A percentile compares a stretch with the other conserved stretches of the same genome.
phyloP scores from a whole-genome alignment of 2,888 invertebrate genomes.

The Thysanoteuthis rhombus region DNA sequence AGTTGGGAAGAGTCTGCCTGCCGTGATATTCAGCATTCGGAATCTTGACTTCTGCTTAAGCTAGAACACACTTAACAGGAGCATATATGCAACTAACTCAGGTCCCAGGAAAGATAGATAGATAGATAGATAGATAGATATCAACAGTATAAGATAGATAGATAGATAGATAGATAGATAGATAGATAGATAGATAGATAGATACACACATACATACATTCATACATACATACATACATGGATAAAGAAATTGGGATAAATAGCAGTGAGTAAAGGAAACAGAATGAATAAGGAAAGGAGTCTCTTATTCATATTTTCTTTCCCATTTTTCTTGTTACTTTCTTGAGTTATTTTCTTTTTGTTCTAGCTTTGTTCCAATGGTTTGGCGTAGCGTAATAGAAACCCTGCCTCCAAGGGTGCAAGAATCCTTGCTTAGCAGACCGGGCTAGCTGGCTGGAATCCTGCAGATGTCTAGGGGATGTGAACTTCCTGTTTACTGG shows the following conservation, averaged over 20 bases:
- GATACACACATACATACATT: not conserved
- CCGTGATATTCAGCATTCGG: too few species aligned
- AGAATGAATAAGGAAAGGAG: not conserved
- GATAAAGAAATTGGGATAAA: not conserved
- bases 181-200: too few species aligned
- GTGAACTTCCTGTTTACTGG: not conserved
- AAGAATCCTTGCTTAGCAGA: not conserved
- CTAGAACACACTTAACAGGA: too few species aligned
- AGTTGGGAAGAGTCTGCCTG: too few species aligned
- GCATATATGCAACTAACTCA: too few species aligned
- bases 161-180: not conserved
- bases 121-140: not conserved
- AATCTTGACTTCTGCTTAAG: too few species aligned
- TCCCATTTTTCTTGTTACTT: not conserved
- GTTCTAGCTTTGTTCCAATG: not conserved
- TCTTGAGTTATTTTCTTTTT: not conserved
- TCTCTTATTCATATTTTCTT: not conserved
- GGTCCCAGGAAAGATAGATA: too few species aligned
- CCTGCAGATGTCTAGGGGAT: not conserved
- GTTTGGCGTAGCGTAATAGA: not conserved
- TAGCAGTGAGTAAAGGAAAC: not conserved
- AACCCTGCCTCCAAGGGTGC: conserved; percentile 15
- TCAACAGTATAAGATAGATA: too few species aligned
- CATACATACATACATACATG: not conserved
- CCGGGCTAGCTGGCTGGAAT: not conserved